A percentile compares a stretch with the other conserved stretches of the same genome.
Evolutionary conservation across 2,888 invertebrate species (phyloP).

Genomic region (Sphaerophoria taeniata): DNA sequence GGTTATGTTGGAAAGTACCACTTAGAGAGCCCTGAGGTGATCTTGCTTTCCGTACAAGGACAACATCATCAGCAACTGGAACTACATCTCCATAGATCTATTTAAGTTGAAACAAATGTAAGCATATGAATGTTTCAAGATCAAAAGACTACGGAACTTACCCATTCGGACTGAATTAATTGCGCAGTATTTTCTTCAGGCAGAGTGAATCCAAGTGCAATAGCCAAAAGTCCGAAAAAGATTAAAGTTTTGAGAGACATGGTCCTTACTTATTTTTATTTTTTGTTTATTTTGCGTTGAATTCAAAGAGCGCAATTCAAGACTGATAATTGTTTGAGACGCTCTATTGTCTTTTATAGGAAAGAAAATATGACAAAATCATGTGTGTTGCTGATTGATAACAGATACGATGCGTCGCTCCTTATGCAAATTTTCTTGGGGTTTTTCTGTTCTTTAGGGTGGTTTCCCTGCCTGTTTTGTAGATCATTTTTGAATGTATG

Average conservation of each 20-base stretch:
- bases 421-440: too few relatives aligned
- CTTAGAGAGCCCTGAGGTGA: slow-evolving; percentile 28
- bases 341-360: too few relatives aligned
- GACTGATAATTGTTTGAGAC: too few relatives aligned
- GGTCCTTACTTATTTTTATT: neutral
- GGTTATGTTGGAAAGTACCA: slow-evolving; percentile 4
- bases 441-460: too few relatives aligned
- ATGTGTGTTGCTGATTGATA: too few relatives aligned
- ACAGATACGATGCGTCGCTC: too few relatives aligned
- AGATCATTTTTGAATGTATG: too few relatives aligned
- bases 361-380: too few relatives aligned
- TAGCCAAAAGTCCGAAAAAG: slow-evolving; percentile 43
- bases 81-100: slow-evolving; percentile 9
- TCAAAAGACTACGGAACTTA: neutral
- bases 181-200: slow-evolving; percentile 22
- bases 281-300: too few relatives aligned
- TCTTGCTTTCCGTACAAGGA: slow-evolving; percentile 10
- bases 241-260: slow-evolving; percentile 42
- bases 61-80: neutral
- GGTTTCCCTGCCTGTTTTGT: too few relatives aligned
- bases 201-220: slow-evolving; percentile 40
- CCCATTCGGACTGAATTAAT: neutral
- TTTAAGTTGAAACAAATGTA: neutral
- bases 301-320: too few relatives aligned
- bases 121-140: neutral